Base-by-base conservation (phyloP, 2,113 vertebrate species). In the Camarhynchus parvulus region DNA sequence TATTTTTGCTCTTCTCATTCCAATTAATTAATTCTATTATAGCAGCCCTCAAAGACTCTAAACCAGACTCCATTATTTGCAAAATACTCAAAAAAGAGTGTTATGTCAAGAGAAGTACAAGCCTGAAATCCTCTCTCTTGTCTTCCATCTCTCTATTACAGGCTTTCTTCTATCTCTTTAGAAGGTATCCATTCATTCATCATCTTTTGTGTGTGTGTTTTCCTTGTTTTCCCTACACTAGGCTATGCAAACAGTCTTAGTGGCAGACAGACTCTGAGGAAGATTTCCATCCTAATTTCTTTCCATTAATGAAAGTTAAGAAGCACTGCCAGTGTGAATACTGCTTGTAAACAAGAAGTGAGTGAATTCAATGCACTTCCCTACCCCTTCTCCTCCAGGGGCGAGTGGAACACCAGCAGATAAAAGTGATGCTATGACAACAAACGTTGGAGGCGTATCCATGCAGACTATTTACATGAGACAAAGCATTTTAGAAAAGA, bases 211-310 rank as follows among this genome's bases (percentile, higher is more conserved):
- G 41, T 67, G 15, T 87, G 21, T 69, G 49, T 89, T 87, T 92
- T 87, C 80, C 83, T 83, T 72, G 66, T 79, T 92, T 95, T 94
- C 62, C 73, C 49, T 73, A 49, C 22, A 53, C 66, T 64, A 52
- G 41, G 33, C 49, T 91, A 28, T 70, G 44, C 44, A 89, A 90
- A 84, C 76, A 90, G 42, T 66, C 39, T 80, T 72, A 52, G 22
- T 59, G 72, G 42, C 72, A 94, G 83, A 53, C 35, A 94, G 73
- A 63, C 61, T 74, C 55, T n/a, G 52, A 87, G 56, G 78, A 87
- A 92, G 74, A 11, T 89, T 95, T 82, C 90, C 49, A 39, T 87
- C 53, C 41, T 72, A 46, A 79, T 94, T 94, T 28, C 41, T 95
- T 84, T 66, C 77, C 24, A 8, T 64, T 89, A 72, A 69, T 85